Percentiles rank a stretch among this genome's conserved stretches.
Evolutionary conservation across 2,797 vertebrate genomes (phyloP).

Genomic region (Siniperca obscura): DNA sequence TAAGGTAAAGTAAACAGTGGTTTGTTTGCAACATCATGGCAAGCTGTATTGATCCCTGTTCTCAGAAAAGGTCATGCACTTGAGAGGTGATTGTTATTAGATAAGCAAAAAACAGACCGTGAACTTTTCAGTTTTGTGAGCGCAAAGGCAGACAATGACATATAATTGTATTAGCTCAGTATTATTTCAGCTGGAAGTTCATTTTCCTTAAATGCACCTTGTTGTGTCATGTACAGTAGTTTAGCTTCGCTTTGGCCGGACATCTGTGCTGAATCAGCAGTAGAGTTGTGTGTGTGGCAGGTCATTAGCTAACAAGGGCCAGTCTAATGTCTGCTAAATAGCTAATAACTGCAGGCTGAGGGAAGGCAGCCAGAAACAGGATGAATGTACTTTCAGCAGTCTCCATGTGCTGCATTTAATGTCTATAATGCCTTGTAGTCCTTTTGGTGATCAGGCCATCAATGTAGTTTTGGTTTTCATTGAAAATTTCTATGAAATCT

Average conservation of each 20-base stretch:
- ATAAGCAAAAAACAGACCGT: constrained; percentile 66
- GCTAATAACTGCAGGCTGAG: constrained; percentile 63
- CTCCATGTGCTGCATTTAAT: constrained; percentile 36
- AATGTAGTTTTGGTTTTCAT: background rate
- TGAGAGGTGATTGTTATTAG: constrained; percentile 77
- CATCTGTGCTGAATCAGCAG: constrained; percentile 68
- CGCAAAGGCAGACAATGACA: constrained; percentile 37
- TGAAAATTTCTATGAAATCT: background rate
- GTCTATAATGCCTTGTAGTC: constrained; percentile 22
- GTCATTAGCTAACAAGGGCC: constrained; percentile 70
- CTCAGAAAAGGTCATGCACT: constrained; percentile 76
- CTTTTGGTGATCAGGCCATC: background rate
- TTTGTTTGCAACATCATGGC: constrained; percentile 76
- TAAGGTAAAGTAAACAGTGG: constrained; percentile 79
- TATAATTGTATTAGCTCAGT: constrained; percentile 50
- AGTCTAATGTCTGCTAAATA: constrained; percentile 68
- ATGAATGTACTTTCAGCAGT: constrained; percentile 47
- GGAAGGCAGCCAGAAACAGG: constrained; percentile 39
- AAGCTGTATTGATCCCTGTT: constrained; percentile 75
- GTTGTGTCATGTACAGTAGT: constrained; percentile 14
- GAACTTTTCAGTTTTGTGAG: constrained; percentile 63
- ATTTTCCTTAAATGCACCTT: constrained; percentile 23
- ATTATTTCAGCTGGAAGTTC: constrained; percentile 38
- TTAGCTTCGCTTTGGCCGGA: constrained; percentile 31
- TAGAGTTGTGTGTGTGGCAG: constrained; percentile 47